These are phyloP conservation scores for Drosophila villosipedis DNA, from an alignment of 2,888 invertebrate species.

Conservation along the genomic window DNA sequence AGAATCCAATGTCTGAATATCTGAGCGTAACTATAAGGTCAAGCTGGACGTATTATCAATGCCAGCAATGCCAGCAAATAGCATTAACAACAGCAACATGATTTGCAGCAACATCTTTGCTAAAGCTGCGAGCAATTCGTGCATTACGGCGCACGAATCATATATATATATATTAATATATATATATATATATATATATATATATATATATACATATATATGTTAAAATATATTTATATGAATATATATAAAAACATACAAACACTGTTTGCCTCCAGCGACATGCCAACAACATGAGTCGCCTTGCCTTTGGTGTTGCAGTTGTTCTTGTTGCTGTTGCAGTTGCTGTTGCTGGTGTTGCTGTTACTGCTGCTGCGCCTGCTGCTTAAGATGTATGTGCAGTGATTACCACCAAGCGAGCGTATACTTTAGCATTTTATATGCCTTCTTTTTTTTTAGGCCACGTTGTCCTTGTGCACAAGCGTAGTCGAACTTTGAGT, in stretches of 20 bases:
- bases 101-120: conserved; percentile 37
- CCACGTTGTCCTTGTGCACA: conserved; percentile 71
- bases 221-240: neutral
- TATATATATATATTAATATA: conserved; percentile 32
- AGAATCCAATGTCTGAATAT: conserved; percentile 52
- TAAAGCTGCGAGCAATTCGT: conserved; percentile 65
- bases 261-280: conserved; percentile 60
- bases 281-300: conserved; percentile 52
- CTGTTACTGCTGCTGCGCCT: conserved; percentile 47
- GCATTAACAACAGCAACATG: conserved; percentile 32
- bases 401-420: conserved; percentile 77
- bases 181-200: neutral
- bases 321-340: conserved; percentile 20
- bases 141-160: conserved; percentile 59
- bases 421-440: conserved; percentile 82
- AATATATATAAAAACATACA: neutral
- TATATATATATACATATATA: neutral
- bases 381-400: conserved; percentile 79
- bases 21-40: conserved; percentile 64
- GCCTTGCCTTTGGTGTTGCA: conserved; percentile 59
- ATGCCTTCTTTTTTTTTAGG: conserved; percentile 63
- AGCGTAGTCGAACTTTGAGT: conserved; percentile 28
- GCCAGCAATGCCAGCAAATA: conserved; percentile 29
- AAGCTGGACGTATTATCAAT: conserved; percentile 55
- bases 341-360: conserved; percentile 21